Base-by-base conservation (phyloP, 2,113 vertebrate genomes). In the Panthera tigris region DNA sequence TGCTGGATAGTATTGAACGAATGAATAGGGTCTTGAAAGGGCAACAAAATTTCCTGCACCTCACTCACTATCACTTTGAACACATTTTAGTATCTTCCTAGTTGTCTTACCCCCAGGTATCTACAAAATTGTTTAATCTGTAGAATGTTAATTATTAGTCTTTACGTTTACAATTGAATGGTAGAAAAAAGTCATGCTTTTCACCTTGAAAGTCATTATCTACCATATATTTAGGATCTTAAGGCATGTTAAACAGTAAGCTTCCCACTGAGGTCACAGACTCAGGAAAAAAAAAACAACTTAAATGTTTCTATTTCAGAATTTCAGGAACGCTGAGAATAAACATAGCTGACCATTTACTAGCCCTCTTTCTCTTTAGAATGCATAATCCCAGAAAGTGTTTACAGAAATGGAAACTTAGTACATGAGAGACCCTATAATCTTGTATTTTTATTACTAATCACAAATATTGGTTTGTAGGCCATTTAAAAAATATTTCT, bases 401-500 rank as follows among this genome's bases (percentile, higher is more conserved):
- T 78, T 91, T 61, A 69, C 29, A 78, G 25, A 94, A 94, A 91
- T 48, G 4, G 25, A 96, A 94, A 91, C 5, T 36, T 21, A 94
- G n/a, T 73, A 80, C 11, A 45, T 19, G 27, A 95, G 3, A 19
- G 11, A 65, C n/a, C 23, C 36, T 66, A 71, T 55, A 93, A 16
- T 74, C 80, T 76, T 73, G 65, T 27, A 81, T 79, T 95, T 95
- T 78, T 76, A 87, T 63, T n/a, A 91, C 48, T 69, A 68, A 95
- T 61, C 16, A 68, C 36, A 86, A 80, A 86, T 91, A 57, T 74
- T 73, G 27, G 33, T 94, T 76, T 95, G 48, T 78, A 52, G 57
- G 29, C 69, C 68, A 95, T 69, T 87, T 94, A 5, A 36, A 86
- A n/a, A 61, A 73, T 94, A 45, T 71, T 73, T 90, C 65, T 76